A percentile compares a stretch with the other conserved stretches of the same genome.
These are phyloP conservation scores for Trilocha varians DNA, from an alignment of 2,888 invertebrate species.

Conservation along the genomic window DNA sequence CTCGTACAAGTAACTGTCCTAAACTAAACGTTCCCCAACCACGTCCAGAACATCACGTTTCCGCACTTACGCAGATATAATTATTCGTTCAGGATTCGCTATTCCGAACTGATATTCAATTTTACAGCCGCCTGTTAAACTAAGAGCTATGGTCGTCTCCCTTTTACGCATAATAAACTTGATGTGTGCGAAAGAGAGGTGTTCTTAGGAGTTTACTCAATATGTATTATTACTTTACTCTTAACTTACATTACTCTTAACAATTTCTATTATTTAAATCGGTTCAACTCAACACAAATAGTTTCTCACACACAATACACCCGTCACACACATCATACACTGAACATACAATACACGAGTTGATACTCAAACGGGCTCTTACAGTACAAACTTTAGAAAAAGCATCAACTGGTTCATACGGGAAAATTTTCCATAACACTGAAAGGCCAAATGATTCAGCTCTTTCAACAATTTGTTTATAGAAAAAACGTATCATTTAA, in stretches of 20 bases:
- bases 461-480: no score
- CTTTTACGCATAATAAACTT: not conserved
- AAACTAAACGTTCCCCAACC: slow-evolving; percentile 22
- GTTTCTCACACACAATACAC: not conserved
- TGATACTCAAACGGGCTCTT: not conserved
- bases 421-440: no score
- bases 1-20: slow-evolving; percentile 9
- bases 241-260: no score
- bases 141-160: not conserved
- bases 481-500: no score
- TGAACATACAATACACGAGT: not conserved
- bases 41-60: slow-evolving; percentile 44
- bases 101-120: slow-evolving; percentile 26
- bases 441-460: no score
- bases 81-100: slow-evolving; percentile 40
- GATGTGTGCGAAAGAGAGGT: not conserved
- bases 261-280: no score
- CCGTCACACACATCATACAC: not conserved
- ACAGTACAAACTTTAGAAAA: no score
- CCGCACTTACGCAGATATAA: slow-evolving; percentile 53
- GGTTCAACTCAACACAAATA: not conserved
- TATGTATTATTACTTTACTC: no score
- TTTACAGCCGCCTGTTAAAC: slow-evolving; percentile 16
- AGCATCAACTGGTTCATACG: no score
- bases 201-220: not conserved